Base-by-base conservation (phyloP, 1,140 invertebrate genomes). In the Nasonia giraulti region DNA sequence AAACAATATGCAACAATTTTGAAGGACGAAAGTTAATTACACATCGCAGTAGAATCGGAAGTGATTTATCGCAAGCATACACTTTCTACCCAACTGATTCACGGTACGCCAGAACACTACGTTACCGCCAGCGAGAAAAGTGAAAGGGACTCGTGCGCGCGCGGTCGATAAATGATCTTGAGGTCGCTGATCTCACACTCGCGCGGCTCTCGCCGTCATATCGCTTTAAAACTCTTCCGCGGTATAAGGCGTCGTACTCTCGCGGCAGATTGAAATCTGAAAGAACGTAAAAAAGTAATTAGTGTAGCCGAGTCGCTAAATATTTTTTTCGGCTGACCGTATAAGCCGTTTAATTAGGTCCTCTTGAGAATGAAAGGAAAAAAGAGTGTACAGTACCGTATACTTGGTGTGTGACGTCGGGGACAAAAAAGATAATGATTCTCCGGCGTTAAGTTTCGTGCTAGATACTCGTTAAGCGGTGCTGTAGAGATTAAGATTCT, bases 111-210 rank as follows among this genome's bases (percentile, higher is more conserved):
- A 87, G 89, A 80, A 79, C 88, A 84, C 90, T 91, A 85, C 87
- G 87, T 91, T 91, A 91, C 88, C 91, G 84, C 81, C 73, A 47
- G 88, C 74, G 89, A 87, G 84, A 89, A 88, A 82, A 14, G 17
- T 20, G 62, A 55, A 50, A 47, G 23, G 20, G 31, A 62, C 47
- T 50, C 55, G 47, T 12, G 82, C 31, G 17, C 80, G 82, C 31
- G 17, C 80, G 80, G 84, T 85, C 84, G 84, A 85, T 85, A 85
- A 20, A 78, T 82, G 37, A 85, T 85, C 78, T 85, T 85, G 78
- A 69, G 50, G 73, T 80, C 31, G 27, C 68, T 31, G 68, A 27
- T 31, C 68, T 31, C 31, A 11, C 8, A 7, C 23, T 5, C 68
- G 66, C 66, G 68, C 10, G 27, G 8, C 68, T 31, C 68, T 11